A percentile compares a stretch with the other conserved stretches of the same genome.
phyloP scores from a whole-genome alignment of 2,113 vertebrate genomes.

The Salminus brasiliensis region DNA sequence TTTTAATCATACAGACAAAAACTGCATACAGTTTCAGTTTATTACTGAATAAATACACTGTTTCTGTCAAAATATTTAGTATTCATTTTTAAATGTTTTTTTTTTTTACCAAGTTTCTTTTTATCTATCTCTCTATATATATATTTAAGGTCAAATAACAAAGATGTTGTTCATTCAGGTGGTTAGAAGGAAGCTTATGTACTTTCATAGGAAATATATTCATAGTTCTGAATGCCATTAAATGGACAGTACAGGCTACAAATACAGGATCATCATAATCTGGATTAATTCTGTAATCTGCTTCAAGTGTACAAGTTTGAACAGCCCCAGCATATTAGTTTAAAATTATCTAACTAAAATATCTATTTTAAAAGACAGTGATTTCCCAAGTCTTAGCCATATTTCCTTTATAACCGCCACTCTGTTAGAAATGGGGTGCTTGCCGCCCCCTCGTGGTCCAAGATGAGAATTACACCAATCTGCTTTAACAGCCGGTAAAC shows the following conservation, averaged over 20 bases:
- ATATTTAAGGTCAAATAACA: background rate
- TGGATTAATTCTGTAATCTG: background rate
- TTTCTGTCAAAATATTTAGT: background rate
- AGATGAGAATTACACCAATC: background rate
- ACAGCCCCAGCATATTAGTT: background rate
- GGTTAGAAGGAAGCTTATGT: background rate
- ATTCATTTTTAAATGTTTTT: background rate
- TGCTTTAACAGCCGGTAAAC: background rate
- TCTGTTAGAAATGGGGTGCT: background rate
- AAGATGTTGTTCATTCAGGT: background rate
- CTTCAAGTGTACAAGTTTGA: background rate
- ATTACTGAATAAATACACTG: background rate
- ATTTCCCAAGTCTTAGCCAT: too few species aligned
- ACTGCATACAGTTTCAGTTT: background rate
- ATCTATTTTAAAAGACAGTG: background rate
- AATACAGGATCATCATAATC: background rate
- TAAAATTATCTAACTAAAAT: background rate
- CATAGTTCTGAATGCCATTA: background rate
- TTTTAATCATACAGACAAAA: background rate
- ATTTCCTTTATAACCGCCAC: background rate
- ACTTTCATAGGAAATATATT: background rate
- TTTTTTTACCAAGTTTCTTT: background rate
- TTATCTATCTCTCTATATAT: background rate
- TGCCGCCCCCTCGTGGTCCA: background rate
- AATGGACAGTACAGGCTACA: background rate